Conservation (phyloP, 2,888 invertebrate species). For the Vandiemenella viatica region DNA sequence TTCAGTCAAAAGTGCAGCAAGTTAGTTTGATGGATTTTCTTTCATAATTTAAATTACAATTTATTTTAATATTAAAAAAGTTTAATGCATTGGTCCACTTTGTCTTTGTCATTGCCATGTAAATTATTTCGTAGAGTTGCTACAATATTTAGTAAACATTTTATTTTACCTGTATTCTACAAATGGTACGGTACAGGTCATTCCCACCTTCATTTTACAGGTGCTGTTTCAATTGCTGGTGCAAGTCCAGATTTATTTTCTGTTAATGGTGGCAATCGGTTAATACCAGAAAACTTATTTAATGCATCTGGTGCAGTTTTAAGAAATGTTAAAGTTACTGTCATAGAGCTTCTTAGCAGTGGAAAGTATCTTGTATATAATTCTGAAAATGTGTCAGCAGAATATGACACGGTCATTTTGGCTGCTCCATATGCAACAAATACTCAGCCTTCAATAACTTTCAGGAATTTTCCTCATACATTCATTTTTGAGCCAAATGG, state of each 20-base stretch:
- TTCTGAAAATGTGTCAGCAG: neutral
- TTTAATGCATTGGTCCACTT: too few relatives aligned
- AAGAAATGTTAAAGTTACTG: conserved; percentile 25
- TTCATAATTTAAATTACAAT: too few relatives aligned
- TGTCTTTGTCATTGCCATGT: too few relatives aligned
- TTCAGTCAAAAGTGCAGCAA: too few relatives aligned
- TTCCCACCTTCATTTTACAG: too few relatives aligned
- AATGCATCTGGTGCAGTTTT: conserved; percentile 28
- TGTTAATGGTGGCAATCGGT: conserved; percentile 41
- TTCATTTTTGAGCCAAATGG: conserved; percentile 27
- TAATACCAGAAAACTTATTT: conserved; percentile 28
- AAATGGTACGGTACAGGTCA: too few relatives aligned
- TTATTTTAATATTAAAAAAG: too few relatives aligned
- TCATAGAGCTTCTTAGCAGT: conserved; percentile 21
- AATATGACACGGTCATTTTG: conserved; percentile 40
- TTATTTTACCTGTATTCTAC: too few relatives aligned
- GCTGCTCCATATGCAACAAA: conserved; percentile 37
- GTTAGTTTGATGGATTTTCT: too few relatives aligned
- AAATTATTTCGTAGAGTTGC: too few relatives aligned
- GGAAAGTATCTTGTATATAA: conserved; percentile 16
- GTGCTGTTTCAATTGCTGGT: conserved; percentile 38
- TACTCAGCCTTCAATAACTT: conserved; percentile 28
- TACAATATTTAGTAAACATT: too few relatives aligned
- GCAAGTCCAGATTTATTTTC: conserved; percentile 37
- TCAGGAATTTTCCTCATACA: conserved; percentile 29